Evolutionary conservation across 1,140 invertebrate genomes (phyloP).

Genomic region (Diploscapter pachys): DNA sequence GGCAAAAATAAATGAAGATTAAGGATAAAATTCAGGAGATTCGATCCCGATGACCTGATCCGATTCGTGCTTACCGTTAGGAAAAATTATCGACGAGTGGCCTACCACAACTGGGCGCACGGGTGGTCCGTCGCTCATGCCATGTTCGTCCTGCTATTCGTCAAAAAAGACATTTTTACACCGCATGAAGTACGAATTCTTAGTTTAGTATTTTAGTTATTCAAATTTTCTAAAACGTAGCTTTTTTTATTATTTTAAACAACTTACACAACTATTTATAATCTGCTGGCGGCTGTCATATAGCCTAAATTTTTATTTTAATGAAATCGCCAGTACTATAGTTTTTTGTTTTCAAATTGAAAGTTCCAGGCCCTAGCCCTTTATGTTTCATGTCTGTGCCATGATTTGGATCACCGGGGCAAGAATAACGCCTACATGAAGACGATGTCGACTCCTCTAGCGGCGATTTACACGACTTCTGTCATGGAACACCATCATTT

Average conservation of each 20-base stretch:
- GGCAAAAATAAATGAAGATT: slow-evolving; percentile 12
- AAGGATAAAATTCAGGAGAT: slow-evolving; percentile 51
- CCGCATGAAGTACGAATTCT: slow-evolving; percentile 65
- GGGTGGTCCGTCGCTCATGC: slow-evolving; percentile 79
- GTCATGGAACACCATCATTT: slow-evolving; percentile 83
- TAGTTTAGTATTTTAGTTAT: slow-evolving; percentile 25
- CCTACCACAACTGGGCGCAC: slow-evolving; percentile 81
- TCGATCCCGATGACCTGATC: slow-evolving; percentile 65
- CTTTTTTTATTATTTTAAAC: neutral
- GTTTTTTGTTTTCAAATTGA: slow-evolving; percentile 11
- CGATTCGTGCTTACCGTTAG: slow-evolving; percentile 75
- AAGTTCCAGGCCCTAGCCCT: slow-evolving; percentile 80
- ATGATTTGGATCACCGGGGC: slow-evolving; percentile 88
- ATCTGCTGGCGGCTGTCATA: neutral
- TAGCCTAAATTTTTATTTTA: too few species aligned
- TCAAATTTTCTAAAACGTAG: neutral
- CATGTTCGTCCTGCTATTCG: slow-evolving; percentile 73
- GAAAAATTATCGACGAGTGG: slow-evolving; percentile 74
- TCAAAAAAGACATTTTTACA: slow-evolving; percentile 64
- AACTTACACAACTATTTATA: neutral
- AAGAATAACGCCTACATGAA: slow-evolving; percentile 88
- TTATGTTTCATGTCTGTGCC: slow-evolving; percentile 90
- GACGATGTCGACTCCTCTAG: slow-evolving; percentile 74
- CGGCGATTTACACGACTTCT: slow-evolving; percentile 76
- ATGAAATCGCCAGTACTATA: neutral